Base-by-base conservation (phyloP, 2,113 vertebrate species). In the Gambusia affinis region DNA sequence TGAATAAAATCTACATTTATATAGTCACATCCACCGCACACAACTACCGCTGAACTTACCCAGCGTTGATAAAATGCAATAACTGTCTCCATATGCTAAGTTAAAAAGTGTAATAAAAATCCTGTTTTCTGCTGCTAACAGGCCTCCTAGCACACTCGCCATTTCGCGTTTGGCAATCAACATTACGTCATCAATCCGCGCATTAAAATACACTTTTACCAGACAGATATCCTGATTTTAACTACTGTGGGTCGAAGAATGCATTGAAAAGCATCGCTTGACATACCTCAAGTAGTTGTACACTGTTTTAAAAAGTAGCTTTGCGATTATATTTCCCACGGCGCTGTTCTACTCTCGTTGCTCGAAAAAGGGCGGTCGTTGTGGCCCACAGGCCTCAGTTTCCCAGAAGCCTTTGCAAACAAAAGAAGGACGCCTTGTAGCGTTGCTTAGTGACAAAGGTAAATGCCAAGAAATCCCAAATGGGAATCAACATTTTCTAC, bases 101-200 rank as follows among this genome's bases (percentile, higher is more conserved):
- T 3, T 17, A 64, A 76, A 67, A 61, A 71, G 42, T 65, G 64
- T 24, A 1, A 0, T 24, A 61, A 3, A 62, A 44, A 39, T n/a
- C 35, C 37, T n/a, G 22, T 57, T 42, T 51, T 64, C 8, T 28
- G 69, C 39, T 29, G 64, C 42, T 72, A 83, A 82, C 70, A 76
- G 94, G 93, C 89, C 90, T 86, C 85, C 73, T 86, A 88, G 84
- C 87, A 87, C 68, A 67, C 70, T 93, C 92, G 91, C 93, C 93
- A 94, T 94, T 94, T 94, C 92, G 91, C 79, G 87, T 93, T 94
- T 85, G 89, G 91, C 92, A 88, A 94, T 88, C 90, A 89, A 88
- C 92, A 92, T 96, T 97, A 97, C 96, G 96, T 97, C 96, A 97
- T 97, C 96, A 97, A 96, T 95, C 91, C 95, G 95, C 95, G 95